Base-by-base conservation (phyloP, 1,140 invertebrate species). In the Chlorops oryzae region DNA sequence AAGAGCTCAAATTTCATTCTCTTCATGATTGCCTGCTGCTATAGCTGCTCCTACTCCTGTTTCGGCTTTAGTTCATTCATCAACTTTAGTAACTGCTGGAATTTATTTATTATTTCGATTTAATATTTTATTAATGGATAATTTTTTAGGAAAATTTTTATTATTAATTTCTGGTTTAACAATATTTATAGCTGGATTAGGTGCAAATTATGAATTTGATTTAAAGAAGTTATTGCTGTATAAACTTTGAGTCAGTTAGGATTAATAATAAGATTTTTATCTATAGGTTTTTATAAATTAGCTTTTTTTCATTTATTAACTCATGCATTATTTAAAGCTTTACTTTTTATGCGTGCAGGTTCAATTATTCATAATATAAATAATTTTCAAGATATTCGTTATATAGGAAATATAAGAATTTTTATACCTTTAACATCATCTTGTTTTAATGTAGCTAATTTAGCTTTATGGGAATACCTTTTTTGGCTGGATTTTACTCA, bases 1-100 rank as follows among this genome's bases (percentile, higher is more conserved):
- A 73, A 86, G 82, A 57, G 83, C 83, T 62, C 82, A 86, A 74
- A 77, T 85, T 76, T 81, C 82, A 42, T 87, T 87, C 80, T 82
- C 79, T 59, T 74, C 77, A 32, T 74, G 84, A 64, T 67, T 87
- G 25, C 84, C 84, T 0, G 77, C 77, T 5, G 83, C 83, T 23
- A 86, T 86, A 83, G 71, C 81, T 2, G 82, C 82, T 34, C 81
- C 83, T 34, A 84, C 82, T 13, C 81, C 82, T 35, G 77, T 86
- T 55, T 85, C 82, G 40, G 76, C 83, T 41, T 79, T 86, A 73
- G 81, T 86, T 68, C 81, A 87, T 79, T 86, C 83, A 55, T 86
- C 83, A 23, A 86, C 83, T 53, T 77, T 86, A 61, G 83, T 87
- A 0, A 85, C 82, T 25, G 82, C 82, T 0, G 83, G 82, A 0